Conservation (phyloP, 2,888 invertebrate species). For the Eugnorisma glareosa region DNA sequence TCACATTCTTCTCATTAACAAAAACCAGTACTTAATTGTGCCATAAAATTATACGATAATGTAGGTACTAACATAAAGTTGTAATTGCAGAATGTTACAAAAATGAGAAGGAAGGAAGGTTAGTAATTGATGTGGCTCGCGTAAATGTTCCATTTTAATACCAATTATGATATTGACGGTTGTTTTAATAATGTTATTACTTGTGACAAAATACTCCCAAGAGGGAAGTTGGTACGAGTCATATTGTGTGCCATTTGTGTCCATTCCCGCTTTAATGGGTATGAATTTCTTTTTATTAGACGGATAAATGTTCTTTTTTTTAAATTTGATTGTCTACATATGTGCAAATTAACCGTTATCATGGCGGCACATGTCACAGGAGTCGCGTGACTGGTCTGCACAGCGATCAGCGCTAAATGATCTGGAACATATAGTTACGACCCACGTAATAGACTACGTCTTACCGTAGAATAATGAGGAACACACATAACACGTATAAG, state of each 20-base stretch:
- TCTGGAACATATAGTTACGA: background rate
- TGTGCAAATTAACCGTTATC: background rate
- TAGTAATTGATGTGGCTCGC: constrained; percentile 1
- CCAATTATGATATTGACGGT: constrained; percentile 32
- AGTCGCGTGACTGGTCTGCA: constrained; percentile 6
- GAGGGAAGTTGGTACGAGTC: background rate
- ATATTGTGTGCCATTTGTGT: background rate
- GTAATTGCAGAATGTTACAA: constrained; percentile 6
- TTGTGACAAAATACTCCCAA: background rate
- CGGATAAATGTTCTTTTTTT: background rate
- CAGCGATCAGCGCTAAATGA: background rate
- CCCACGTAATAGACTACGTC: constrained; percentile 1
- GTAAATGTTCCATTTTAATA: constrained; percentile 16
- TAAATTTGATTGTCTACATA: background rate
- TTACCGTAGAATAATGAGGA: background rate
- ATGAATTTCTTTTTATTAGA: background rate
- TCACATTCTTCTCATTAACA: background rate
- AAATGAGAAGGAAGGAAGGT: background rate
- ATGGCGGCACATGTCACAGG: background rate
- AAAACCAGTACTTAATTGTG: background rate
- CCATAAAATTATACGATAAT: background rate
- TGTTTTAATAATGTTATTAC: constrained; percentile 25
- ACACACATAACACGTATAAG: background rate
- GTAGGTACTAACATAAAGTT: background rate
- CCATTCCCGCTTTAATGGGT: background rate